Evolutionary conservation across 2,113 vertebrate species (phyloP).

Genomic region (Vulpes vulpes): DNA sequence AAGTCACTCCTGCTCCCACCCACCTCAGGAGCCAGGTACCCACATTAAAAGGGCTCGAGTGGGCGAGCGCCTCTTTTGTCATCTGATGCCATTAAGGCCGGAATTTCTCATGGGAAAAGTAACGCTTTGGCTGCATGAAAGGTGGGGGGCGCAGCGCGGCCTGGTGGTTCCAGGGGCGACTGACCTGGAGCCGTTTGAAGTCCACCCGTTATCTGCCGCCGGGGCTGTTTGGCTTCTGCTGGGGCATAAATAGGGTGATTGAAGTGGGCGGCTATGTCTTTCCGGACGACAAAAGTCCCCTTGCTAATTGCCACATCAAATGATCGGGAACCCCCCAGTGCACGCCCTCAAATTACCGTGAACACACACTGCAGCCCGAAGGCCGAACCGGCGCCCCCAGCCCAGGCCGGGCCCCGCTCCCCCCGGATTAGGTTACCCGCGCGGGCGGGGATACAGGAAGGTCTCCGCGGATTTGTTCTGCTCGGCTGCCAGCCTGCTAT

Average conservation of each 20-base stretch:
- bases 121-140: conserved; percentile 87
- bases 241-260: conserved; percentile 92
- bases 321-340: conserved; percentile 88
- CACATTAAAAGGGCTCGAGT: conserved; percentile 68
- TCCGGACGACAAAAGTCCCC: conserved; percentile 90
- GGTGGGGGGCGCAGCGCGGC: conserved; percentile 53
- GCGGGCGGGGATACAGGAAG: conserved; percentile 89
- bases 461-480: conserved; percentile 93
- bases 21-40: conserved; percentile 63
- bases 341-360: conserved; percentile 89
- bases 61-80: conserved; percentile 67
- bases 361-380: conserved; percentile 86
- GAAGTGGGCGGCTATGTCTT: conserved; percentile 90
- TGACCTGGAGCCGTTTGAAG: conserved; percentile 87
- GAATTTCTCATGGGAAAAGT: conserved; percentile 93
- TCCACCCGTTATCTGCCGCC: conserved; percentile 85
- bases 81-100: conserved; percentile 77
- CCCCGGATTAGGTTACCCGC: conserved; percentile 88
- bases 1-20: background rate
- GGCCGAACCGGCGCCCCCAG: conserved; percentile 31
- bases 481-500: conserved; percentile 90
- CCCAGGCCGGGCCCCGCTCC: background rate
- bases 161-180: conserved; percentile 63
- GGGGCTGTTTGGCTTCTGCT: conserved; percentile 87
- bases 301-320: conserved; percentile 96